Conservation (phyloP, 1,140 invertebrate genomes). For the Ectropis grisescens region DNA sequence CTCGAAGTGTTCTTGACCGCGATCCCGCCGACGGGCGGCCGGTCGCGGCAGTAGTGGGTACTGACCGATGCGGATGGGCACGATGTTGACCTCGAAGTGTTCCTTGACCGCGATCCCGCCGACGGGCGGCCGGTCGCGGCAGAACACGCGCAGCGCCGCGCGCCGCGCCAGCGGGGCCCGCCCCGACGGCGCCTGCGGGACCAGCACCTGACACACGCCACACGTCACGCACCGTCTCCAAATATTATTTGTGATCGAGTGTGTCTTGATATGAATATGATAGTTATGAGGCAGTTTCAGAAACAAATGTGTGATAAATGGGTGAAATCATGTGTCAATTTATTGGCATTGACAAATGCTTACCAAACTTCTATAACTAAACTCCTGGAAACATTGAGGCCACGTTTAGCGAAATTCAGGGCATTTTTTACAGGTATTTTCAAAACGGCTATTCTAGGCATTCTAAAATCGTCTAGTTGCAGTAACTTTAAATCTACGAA, state of each 20-base stretch:
- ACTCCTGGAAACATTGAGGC: too few species aligned
- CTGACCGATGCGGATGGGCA: slow-evolving; percentile 91
- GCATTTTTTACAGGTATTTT: too few species aligned
- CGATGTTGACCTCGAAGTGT: slow-evolving; percentile 97
- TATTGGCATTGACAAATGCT: too few species aligned
- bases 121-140: slow-evolving; percentile 91
- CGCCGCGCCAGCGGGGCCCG: slow-evolving; percentile 92
- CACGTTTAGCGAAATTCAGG: too few species aligned
- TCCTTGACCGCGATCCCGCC: slow-evolving; percentile 98
- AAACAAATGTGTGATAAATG: too few species aligned
- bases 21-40: slow-evolving; percentile 95
- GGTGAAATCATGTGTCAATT: too few species aligned
- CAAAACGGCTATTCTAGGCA: too few species aligned
- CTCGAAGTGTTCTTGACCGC: slow-evolving; percentile 99
- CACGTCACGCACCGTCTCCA: too few species aligned
- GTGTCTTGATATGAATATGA: not conserved
- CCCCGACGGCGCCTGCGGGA: slow-evolving; percentile 88
- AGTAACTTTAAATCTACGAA: too few species aligned
- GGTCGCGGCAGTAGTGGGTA: slow-evolving; percentile 90
- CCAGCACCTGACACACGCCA: slow-evolving; percentile 73
- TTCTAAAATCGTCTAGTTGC: too few species aligned
- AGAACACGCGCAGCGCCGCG: slow-evolving; percentile 89
- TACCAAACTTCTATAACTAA: too few species aligned
- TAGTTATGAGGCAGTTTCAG: too few species aligned
- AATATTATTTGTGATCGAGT: not conserved